These are phyloP conservation scores for Drosophila subquinaria DNA, from an alignment of 2,888 invertebrate species.

Conservation along the genomic window DNA sequence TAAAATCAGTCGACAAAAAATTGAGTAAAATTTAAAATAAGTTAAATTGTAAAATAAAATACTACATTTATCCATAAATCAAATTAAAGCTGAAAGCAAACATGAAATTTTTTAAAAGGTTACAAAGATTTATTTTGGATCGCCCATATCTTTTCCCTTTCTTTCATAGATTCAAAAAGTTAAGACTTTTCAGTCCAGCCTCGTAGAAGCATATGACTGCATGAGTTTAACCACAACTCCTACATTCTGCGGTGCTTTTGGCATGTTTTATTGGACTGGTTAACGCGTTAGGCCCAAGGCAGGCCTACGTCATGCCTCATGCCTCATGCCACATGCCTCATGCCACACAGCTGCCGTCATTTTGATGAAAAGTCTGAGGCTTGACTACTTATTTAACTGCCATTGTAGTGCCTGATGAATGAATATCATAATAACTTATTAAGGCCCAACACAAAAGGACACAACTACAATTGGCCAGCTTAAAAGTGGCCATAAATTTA, in stretches of 20 bases:
- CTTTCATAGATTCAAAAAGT: too few relatives aligned
- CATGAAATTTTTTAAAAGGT: too few relatives aligned
- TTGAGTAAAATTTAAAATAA: too few relatives aligned
- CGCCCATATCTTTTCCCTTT: too few relatives aligned
- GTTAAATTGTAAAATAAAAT: too few relatives aligned
- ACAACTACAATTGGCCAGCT: conserved; percentile 2
- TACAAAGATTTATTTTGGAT: too few relatives aligned
- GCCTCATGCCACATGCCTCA: conserved; percentile 52
- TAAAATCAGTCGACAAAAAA: too few relatives aligned
- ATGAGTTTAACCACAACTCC: conserved; percentile 31
- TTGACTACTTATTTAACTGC: conserved; percentile 49
- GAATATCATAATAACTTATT: conserved; percentile 74
- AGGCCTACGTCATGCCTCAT: conserved; percentile 47
- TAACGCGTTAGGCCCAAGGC: conserved; percentile 41
- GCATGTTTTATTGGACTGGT: conserved; percentile 69
- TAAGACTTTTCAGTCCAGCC: neutral
- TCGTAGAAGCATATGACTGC: conserved; percentile 8
- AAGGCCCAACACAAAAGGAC: conserved; percentile 23
- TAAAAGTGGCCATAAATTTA: conserved; percentile 70
- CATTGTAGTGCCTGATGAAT: conserved; percentile 61
- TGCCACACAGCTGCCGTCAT: conserved; percentile 37
- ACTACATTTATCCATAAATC: too few relatives aligned
- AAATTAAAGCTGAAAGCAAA: too few relatives aligned
- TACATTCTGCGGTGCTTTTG: conserved; percentile 41
- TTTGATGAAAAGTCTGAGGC: conserved; percentile 10